Evolutionary conservation across 2,113 vertebrate genomes (phyloP).

Genomic region (Shinisaurus crocodilurus): DNA sequence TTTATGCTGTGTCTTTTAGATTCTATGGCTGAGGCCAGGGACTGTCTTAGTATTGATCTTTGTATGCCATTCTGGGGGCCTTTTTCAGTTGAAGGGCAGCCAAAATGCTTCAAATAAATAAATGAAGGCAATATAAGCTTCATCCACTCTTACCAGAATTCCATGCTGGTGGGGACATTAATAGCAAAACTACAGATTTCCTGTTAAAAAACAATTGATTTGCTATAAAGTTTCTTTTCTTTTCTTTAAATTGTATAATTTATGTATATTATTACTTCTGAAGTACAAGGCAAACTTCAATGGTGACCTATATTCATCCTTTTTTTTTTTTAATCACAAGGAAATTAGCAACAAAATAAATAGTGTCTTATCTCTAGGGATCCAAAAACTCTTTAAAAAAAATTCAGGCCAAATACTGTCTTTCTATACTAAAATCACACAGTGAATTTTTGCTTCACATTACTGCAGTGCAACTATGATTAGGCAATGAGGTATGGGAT

Average conservation of each 20-base stretch:
- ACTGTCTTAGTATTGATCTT: background rate
- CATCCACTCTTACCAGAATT: background rate
- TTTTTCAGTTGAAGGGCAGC: background rate
- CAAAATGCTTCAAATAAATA: background rate
- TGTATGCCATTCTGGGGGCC: background rate
- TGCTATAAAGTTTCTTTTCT: constrained; percentile 4
- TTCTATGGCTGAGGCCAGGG: background rate
- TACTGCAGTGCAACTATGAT: background rate
- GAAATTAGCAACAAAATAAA: constrained; percentile 64
- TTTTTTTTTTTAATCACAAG: constrained; percentile 57
- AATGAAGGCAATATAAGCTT: background rate
- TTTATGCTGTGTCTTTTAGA: background rate
- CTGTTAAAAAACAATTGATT: background rate
- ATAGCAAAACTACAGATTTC: background rate
- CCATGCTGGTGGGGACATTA: background rate
- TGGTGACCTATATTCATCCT: constrained; percentile 53
- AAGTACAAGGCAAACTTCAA: constrained; percentile 3
- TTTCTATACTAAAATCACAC: background rate
- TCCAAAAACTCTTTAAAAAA: constrained; percentile 20
- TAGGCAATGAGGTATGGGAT: background rate
- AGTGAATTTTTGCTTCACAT: constrained; percentile 4
- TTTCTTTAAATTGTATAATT: background rate
- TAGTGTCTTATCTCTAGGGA: constrained; percentile 49
- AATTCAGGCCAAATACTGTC: constrained; percentile 25
- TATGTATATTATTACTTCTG: background rate